Base-by-base conservation (phyloP, 2,888 invertebrate genomes). In the Crocallis elinguaria region DNA sequence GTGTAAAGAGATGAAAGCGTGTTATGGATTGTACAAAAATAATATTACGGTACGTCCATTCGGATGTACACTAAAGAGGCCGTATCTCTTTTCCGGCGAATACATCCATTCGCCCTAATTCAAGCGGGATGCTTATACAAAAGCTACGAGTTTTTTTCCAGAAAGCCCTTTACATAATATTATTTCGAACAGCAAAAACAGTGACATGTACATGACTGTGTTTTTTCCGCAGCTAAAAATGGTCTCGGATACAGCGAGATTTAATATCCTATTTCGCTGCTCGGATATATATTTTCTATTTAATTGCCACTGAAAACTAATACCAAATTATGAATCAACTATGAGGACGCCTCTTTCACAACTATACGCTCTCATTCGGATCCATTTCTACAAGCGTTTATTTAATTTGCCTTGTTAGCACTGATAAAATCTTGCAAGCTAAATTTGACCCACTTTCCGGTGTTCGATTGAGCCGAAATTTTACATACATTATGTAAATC, bases 61-160 rank as follows among this genome's bases (percentile, higher is more conserved):
- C 23, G 43, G 29, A 49, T 49, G 39, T 49, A 43, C 37, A 51
- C 48, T 48, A 55, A 54, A 62, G 52, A 49, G 59, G 49, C 35
- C 35, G 52, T 57, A 45, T 53, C 46, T 51, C 35, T 60, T 53
- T 49, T 57, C 57, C 57, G 45, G 12, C 38, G 38, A 30, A 57
- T 41, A 37, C 33, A 51, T 53, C 49, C 53, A 43, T 23, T 33
- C 29, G 49, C 11, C 29, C 38, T 56, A 52, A 63, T 60, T 59
- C 46, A 42, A 27, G 2, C 29, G 35, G 27, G 46, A 57, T 56
- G 45, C 57, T 60, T 48, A 48, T 36, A n/a, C n/a, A n/a, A 56
- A 42, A 55, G 41, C 8, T 32, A 33, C 16, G 25, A 42, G 44
- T 30, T 48, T 57, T 57, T 55, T 45, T 45, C 45, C 16, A 12